Conservation (phyloP, 1,140 invertebrate genomes). For the Aphis gossypii region DNA sequence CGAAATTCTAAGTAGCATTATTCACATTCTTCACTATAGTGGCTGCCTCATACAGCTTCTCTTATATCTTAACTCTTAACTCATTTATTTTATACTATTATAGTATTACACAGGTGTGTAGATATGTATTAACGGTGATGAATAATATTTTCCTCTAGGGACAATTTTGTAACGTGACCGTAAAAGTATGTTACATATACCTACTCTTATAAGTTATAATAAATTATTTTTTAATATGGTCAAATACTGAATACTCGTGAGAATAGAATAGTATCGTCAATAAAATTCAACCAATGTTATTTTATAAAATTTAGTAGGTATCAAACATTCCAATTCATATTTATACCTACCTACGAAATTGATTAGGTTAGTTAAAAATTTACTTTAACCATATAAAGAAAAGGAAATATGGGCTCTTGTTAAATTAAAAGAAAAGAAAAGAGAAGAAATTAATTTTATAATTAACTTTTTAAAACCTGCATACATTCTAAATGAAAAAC, state of each 20-base stretch:
- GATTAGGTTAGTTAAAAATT: neutral
- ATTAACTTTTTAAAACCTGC: neutral
- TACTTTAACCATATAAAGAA: neutral
- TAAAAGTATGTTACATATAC: neutral
- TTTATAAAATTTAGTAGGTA: neutral
- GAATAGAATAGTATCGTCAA: neutral
- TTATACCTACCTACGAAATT: neutral
- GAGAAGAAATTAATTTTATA: neutral
- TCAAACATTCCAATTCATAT: neutral
- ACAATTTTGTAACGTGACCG: neutral
- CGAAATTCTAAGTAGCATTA: neutral
- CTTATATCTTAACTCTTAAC: neutral
- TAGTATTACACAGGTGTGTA: neutral
- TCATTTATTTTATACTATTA: neutral
- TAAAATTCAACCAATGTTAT: neutral
- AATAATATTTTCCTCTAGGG: neutral
- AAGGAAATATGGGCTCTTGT: neutral
- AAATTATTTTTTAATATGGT: slow-evolving; percentile 14
- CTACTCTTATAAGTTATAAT: neutral
- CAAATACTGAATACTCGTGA: neutral
- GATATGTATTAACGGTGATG: neutral
- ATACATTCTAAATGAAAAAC: neutral
- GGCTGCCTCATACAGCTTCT: too few species aligned
- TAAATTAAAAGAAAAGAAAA: neutral
- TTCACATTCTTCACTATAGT: too few species aligned